Evolutionary conservation across 2,888 invertebrate species (phyloP).

Genomic region (Criorhina ranunculi): DNA sequence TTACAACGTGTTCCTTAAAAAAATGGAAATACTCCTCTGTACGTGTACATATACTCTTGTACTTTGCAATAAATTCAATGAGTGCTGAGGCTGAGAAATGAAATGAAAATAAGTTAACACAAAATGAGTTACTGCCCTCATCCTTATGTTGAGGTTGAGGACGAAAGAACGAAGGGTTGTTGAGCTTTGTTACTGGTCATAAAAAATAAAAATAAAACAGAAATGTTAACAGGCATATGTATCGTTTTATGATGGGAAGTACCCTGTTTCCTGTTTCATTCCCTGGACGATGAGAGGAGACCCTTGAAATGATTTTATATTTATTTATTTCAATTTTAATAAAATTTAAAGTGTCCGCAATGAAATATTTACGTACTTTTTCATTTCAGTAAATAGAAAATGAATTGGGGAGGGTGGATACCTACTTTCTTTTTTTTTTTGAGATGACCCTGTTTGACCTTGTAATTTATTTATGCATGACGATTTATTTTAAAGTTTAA

Average conservation of each 20-base stretch:
- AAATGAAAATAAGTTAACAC: conserved; percentile 42
- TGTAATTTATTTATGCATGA: conserved; percentile 11
- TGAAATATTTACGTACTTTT: conserved; percentile 20
- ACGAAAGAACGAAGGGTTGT: conserved; percentile 15
- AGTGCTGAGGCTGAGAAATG: conserved; percentile 1
- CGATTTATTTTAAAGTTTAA: conserved; percentile 3
- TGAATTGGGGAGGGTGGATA: conserved; percentile 12
- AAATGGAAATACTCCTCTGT: too few species aligned
- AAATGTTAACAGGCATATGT: conserved; percentile 66
- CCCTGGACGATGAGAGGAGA: conserved; percentile 1
- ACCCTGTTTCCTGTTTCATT: conserved; percentile 12
- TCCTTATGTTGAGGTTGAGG: background rate
- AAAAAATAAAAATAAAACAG: conserved; percentile 61
- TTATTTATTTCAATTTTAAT: conserved; percentile 44
- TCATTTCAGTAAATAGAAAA: conserved; percentile 24
- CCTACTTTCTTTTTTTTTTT: conserved; percentile 1
- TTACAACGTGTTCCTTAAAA: conserved; percentile 44
- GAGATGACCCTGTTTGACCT: conserved; percentile 19
- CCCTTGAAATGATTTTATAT: conserved; percentile 41
- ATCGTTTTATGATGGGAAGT: conserved; percentile 47
- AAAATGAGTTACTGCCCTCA: conserved; percentile 37
- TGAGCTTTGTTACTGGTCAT: conserved; percentile 40
- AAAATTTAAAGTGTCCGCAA: conserved; percentile 39
- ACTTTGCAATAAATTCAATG: conserved; percentile 71
- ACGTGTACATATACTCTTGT: too few species aligned